Base-by-base conservation (phyloP, 2,113 vertebrate species). In the Albula goreensis region DNA sequence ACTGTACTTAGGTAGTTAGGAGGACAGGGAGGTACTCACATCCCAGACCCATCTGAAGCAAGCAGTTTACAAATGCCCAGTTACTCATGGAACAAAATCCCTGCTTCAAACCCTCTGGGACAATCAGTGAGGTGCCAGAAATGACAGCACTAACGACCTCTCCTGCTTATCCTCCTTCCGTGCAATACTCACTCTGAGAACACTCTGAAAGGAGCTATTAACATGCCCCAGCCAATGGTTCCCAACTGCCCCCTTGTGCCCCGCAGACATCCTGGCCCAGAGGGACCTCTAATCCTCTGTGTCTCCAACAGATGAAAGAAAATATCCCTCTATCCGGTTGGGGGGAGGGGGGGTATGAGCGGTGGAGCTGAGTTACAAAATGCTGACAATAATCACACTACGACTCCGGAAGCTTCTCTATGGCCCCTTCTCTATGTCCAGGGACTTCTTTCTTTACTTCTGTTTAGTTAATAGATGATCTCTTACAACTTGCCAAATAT, bases 221-320 rank as follows among this genome's bases (percentile, higher is more conserved):
- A 5, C 4, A 7, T 22, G 17, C 17, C 31, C 31, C 60, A 66
- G 60, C 3, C 6, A 19, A 15, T 4, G 17, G 17, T 7, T 1
- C 60, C 60, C 60, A 60, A 60, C 1, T 4, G 15, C 60, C 60
- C 60, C 17, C 60, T 22, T 3, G 17, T 19, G 22, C 60, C 60
- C 60, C 60, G 5, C 22, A 66, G 5, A 66, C 60, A 22, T 74
- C 85, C 66, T 83, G 57, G 66, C 77, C 86, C 82, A 87, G 80
- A 83, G 85, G 81, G 86, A 87, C 83, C 85, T 53, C 63, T 88
- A 90, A 90, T 90, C 86, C 80, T 83, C 86, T 78, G 81, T 41
- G 60, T 66, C 50, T 85, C 88, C 83, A 83, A 77, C 78, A 86
- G 50, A 89, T 89, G 83, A 88, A 89, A 90, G 88, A 78, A 66